Percentiles rank a stretch among this genome's conserved stretches.
Evolutionary conservation across 2,797 vertebrate genomes (phyloP).

Genomic region (Pipistrellus pipistrellus): DNA sequence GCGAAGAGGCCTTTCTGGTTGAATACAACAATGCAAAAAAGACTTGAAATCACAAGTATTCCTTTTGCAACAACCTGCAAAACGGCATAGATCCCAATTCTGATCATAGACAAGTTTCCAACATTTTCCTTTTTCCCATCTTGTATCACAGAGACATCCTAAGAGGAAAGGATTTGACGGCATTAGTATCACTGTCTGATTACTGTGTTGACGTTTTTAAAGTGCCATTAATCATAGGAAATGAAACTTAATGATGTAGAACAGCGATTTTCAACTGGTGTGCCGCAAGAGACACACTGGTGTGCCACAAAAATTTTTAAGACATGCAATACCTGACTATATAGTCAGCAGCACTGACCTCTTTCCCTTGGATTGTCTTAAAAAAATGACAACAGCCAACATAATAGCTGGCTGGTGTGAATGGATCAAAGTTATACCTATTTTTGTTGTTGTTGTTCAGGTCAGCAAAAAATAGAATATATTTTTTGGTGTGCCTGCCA

Average conservation of each 20-base stretch:
- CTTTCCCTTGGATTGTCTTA: neutral
- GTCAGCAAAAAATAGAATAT: neutral
- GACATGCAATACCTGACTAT: neutral
- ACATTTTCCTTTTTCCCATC: slow-evolving; percentile 8
- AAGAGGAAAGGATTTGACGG: slow-evolving; percentile 64
- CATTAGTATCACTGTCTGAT: slow-evolving; percentile 73
- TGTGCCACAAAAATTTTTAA: neutral
- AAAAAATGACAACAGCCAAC: neutral
- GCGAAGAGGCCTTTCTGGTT: neutral
- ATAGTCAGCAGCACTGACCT: neutral
- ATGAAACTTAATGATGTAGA: slow-evolving; percentile 74
- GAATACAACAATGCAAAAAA: neutral
- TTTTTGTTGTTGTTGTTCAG: neutral
- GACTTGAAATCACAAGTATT: neutral
- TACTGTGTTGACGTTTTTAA: slow-evolving; percentile 74
- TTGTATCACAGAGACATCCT: slow-evolving; percentile 57
- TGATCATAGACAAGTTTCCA: slow-evolving; percentile 27
- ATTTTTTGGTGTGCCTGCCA: neutral
- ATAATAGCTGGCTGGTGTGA: neutral
- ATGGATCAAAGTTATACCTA: neutral
- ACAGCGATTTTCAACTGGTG: neutral
- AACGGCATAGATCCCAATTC: neutral
- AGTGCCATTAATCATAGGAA: slow-evolving; percentile 75
- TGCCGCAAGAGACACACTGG: neutral
- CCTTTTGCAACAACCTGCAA: slow-evolving; percentile 8